phyloP scores from a whole-genome alignment of 2,113 vertebrate species.

The Pelecanus crispus region DNA sequence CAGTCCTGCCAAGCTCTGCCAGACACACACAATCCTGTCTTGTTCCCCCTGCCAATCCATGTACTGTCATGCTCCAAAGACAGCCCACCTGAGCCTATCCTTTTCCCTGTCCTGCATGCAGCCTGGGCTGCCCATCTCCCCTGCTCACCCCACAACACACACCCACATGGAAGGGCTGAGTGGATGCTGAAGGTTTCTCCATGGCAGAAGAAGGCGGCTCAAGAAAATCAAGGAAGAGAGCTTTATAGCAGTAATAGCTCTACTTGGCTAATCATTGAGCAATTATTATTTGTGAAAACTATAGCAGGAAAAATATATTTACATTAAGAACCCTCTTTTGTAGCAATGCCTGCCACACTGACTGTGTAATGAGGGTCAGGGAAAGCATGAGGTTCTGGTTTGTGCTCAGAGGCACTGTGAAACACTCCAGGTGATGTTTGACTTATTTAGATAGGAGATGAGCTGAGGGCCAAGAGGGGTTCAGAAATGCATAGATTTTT shows the following conservation, averaged over 20 bases:
- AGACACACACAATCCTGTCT: background rate
- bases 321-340: background rate
- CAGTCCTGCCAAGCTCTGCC: background rate
- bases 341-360: background rate
- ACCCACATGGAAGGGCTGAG: background rate
- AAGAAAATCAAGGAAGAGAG: background rate
- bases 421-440: background rate
- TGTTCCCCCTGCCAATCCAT: background rate
- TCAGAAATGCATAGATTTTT: background rate
- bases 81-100: rapidly evolving
- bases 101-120: background rate
- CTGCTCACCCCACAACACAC: background rate
- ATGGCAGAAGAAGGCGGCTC: background rate
- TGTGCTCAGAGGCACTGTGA: background rate
- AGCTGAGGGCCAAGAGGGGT: background rate
- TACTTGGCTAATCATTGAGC: background rate
- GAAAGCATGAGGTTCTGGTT: background rate
- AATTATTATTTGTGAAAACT: background rate
- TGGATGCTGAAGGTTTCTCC: background rate
- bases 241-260: background rate
- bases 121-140: background rate
- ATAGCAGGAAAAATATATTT: background rate
- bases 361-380: background rate
- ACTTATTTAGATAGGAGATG: background rate
- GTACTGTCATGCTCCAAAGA: background rate